These are phyloP conservation scores for Deilephila porcellus DNA, from an alignment of 2,888 invertebrate species.

Conservation along the genomic window DNA sequence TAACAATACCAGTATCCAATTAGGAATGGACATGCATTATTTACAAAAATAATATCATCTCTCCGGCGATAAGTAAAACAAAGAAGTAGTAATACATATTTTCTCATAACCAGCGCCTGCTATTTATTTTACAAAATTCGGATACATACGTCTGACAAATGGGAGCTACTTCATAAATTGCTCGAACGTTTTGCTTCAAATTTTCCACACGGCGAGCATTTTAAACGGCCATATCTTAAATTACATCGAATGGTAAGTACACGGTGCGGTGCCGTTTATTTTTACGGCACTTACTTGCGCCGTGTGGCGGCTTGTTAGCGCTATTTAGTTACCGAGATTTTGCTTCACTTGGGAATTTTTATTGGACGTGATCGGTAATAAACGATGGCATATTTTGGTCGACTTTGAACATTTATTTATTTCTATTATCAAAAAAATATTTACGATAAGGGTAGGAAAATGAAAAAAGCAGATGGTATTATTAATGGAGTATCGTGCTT, in stretches of 20 bases:
- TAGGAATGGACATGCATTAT: too few relatives aligned
- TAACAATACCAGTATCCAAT: too few relatives aligned
- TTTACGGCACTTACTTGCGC: background rate
- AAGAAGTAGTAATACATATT: too few relatives aligned
- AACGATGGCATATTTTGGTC: too few relatives aligned
- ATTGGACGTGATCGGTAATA: too few relatives aligned
- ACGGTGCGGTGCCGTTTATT: background rate
- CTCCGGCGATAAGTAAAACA: background rate
- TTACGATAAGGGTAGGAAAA: too few relatives aligned
- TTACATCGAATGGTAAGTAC: background rate
- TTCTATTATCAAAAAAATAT: too few relatives aligned
- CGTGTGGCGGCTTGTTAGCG: background rate
- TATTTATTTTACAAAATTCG: background rate
- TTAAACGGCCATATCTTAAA: constrained; percentile 1
- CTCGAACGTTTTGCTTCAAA: background rate
- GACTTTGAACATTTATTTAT: too few relatives aligned
- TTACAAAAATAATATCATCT: too few relatives aligned
- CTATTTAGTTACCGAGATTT: constrained; percentile 5
- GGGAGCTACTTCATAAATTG: constrained; percentile 13
- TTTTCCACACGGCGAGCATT: background rate
- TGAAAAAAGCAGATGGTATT: too few relatives aligned
- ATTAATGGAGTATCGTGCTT: too few relatives aligned
- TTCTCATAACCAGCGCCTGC: background rate
- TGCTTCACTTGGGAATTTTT: background rate
- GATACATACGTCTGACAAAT: background rate